Base-by-base conservation (phyloP, 2,797 vertebrate genomes). In the Acanthurus leucopareius region DNA sequence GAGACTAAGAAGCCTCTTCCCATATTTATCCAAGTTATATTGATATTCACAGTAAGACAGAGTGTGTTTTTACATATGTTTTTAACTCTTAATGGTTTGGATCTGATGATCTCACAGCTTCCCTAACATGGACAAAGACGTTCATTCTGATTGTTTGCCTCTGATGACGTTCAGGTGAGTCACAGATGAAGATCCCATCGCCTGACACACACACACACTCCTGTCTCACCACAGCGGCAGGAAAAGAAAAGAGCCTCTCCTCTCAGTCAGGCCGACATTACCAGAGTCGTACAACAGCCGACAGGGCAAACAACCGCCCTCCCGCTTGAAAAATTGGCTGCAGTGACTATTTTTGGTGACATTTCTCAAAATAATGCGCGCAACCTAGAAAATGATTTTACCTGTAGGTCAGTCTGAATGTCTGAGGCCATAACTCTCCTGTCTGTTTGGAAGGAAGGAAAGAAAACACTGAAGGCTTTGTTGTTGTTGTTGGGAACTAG, bases 1-100 rank as follows among this genome's bases (percentile, higher is more conserved):
- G 28, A 2, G 70, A 60, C 71, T 67, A 56, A 74, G 58, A 79
- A 75, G 67, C 51, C 75, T 73, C 76, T 63, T 49, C 57, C 82
- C 35, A 48, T 70, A 75, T 86, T 64, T 73, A n/a, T 51, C 66
- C 64, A 56, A 35, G 51, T 35, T 35, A 74, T 66, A 4, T 68
- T 38, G 64, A 83, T 56, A 35, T 10, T 53, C 42, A 44, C 32
- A 10, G 64, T 42, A 0, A 62, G 60, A 47, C 68, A 38, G 68
- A 52, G 8, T 15, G 19, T 5, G 7, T 64, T 28, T 28, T 28
- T 38, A 38, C 58, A 32, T 28, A 28, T n/a, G n/a, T n/a, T 40
- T 72, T 54, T n/a, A 59, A 42, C 79, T 25, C 60, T 19, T 49
- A 16, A 0, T 17, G 22, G 58, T 75, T 48, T 44, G 32, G 54